Base-by-base conservation (phyloP, 2,797 vertebrate species). In the Thaleichthys pacificus region DNA sequence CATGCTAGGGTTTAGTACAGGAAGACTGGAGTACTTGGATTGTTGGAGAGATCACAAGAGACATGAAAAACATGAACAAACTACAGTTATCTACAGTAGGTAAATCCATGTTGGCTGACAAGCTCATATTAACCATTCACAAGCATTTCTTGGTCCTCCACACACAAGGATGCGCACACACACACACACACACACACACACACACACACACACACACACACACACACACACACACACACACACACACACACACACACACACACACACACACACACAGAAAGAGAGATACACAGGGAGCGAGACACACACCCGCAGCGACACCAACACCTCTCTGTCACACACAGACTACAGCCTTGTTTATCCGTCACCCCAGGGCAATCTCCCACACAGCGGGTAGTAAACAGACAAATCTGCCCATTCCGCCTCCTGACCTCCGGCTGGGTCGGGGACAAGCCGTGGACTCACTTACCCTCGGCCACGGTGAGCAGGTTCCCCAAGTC, bases 401-500 rank as follows among this genome's bases (percentile, higher is more conserved):
- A 77, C 5, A 32, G 21, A 19, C 57, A 30, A 11, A 14, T 17
- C n/a, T 57, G 26, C 66, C 51, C 35, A n/a, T 9, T 22, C 42
- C 15, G 60, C 22, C 26, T 24, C 26, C 60, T 61, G 65, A 32
- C 30, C 58, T 66, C 49, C 57, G 56, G 21, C 26, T 21, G 30
- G 7, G 61, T 26, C 17, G 24, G 38, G 11, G 4, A 42, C 42
- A 61, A 22, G n/a, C 24, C 5, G 14, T 12, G 51, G 66, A 42
- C n/a, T 61, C 54, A 54, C 91, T 93, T 89, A 98, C 98, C 97
- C 82, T 98, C 97, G 11, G 96, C 96, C 2, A 99, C 96, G 0
- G 98, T 99, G 42, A 99, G 95, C 63, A 99, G 92, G 91, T 95
- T 97, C 84, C 95, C 93, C 61, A 97, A 78, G 38, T 99, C 97